Base-by-base conservation (phyloP, 64 coral and sea anemone genomes). In the Catalaphyllia jardinei region DNA sequence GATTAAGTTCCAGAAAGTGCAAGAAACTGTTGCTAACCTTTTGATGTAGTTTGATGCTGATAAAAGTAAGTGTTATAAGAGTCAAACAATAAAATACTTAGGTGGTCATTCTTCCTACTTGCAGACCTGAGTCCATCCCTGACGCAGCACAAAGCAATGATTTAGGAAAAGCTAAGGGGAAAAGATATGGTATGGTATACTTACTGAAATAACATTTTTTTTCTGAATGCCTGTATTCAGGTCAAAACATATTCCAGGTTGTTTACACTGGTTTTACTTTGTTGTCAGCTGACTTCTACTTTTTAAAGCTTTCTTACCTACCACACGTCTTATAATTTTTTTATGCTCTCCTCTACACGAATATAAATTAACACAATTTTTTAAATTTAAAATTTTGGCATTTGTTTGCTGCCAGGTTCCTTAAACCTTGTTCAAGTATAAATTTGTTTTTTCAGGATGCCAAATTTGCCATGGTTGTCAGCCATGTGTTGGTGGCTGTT, bases 401-500 rank as follows among this genome's bases (percentile, higher is more conserved):
- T 46, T 46, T 4, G 42, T 46, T 46, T 5, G 42, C 6, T 6
- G 42, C 5, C 42, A 46, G 42, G 42, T 46, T 12, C 54, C 2
- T 12, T 57, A 57, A 57, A 1, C 54, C 25, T 25, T 24, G 65
- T 69, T 69, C 0, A 69, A 69, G 65, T 24, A n/a, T 69, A 29
- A 69, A 69, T 71, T 85, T 64, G 15, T 12, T n/a, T 85, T 46
- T 85, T 51, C 81, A 85, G 81, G 81, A 28, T 85, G 81, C 35
- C 35, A 71, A 0, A 14, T 71, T 71, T 85, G 81, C 17, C 81
- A 85, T 71, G 24, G 42, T 35, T 27, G 65, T 85, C 81, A 85
- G 81, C 63, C 81, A 20, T 85, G 81, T 85, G 81, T 85, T 22
- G 81, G 81, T 28, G 81, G 81, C 42, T 35, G 33, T n/a, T 84